These are phyloP conservation scores for Enteromius argenteus DNA, from an alignment of 2,797 vertebrate species.

Conservation along the genomic window DNA sequence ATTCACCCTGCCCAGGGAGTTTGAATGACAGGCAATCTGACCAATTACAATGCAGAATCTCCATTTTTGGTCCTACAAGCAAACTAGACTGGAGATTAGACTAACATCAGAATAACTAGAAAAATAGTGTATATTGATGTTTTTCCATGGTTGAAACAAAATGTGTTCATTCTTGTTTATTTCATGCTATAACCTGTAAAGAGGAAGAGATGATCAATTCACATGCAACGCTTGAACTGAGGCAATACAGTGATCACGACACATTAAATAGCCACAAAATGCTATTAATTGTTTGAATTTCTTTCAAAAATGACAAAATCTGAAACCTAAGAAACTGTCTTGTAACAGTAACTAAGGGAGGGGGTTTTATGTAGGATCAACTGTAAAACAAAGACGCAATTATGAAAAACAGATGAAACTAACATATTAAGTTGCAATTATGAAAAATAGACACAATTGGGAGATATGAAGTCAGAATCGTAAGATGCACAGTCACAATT, in stretches of 20 bases:
- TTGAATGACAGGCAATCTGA: too few species aligned
- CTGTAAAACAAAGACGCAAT: neutral
- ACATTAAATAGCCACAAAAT: neutral
- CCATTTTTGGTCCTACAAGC: too few species aligned
- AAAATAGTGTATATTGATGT: too few species aligned
- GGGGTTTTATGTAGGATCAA: neutral
- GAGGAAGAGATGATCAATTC: neutral
- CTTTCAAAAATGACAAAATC: neutral
- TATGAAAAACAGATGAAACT: too few species aligned
- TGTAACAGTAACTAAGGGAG: neutral
- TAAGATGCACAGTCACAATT: neutral
- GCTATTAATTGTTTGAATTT: neutral
- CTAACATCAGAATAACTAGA: too few species aligned
- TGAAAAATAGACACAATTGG: neutral
- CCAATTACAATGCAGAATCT: too few species aligned
- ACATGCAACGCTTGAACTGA: neutral
- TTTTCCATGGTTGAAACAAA: neutral
- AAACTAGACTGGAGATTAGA: too few species aligned
- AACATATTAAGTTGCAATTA: neutral
- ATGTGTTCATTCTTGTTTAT: neutral
- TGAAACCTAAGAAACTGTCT: neutral
- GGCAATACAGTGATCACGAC: neutral
- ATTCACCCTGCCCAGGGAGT: too few species aligned
- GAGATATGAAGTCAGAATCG: neutral
- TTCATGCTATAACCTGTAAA: neutral